Percentiles rank a stretch among this genome's conserved stretches.
Conservation (phyloP, 1,140 invertebrate species). For the Sitobion miscanthi region DNA sequence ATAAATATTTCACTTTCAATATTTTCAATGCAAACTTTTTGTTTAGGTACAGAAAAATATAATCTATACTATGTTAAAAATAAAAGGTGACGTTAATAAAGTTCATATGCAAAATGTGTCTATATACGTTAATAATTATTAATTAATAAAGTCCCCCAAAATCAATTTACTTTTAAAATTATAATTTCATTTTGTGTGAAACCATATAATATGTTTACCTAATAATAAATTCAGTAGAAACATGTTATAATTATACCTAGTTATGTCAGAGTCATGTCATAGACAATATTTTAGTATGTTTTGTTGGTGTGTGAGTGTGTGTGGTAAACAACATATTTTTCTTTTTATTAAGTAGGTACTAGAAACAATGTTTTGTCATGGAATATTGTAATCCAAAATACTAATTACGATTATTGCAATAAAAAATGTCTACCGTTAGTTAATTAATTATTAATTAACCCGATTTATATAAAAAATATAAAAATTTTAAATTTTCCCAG, state of each 20-base stretch:
- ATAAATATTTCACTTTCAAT: constrained; percentile 15
- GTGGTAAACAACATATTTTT: no score
- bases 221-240: no score
- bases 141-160: no score
- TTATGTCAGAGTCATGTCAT: no score
- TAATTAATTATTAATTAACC: not conserved
- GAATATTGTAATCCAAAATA: not conserved
- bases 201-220: not conserved
- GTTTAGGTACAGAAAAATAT: not conserved
- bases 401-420: not conserved
- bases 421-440: not conserved
- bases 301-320: no score
- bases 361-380: not conserved
- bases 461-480: not conserved
- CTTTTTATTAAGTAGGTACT: not conserved
- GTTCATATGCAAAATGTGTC: no score
- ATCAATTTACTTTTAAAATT: no score
- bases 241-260: no score
- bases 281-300: no score
- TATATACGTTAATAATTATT: no score
- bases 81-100: no score
- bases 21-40: not conserved
- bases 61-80: not conserved
- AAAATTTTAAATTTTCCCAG: not conserved
- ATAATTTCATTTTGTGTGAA: not conserved